Evolutionary conservation across 2,797 vertebrate species (phyloP).

Genomic region (Glyptemys insculpta): DNA sequence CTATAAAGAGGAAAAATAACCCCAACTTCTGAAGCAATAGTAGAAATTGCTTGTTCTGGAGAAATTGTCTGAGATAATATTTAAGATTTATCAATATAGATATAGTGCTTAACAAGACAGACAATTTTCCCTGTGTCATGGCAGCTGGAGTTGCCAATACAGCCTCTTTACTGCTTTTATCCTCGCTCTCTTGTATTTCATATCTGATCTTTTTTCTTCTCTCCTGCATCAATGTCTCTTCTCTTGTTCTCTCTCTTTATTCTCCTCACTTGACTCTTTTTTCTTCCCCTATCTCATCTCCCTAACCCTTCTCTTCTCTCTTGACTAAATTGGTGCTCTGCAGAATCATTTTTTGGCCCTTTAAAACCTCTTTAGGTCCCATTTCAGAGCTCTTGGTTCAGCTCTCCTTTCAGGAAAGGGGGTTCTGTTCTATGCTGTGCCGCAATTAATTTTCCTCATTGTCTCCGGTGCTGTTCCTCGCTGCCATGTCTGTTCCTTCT

Average conservation of each 20-base stretch:
- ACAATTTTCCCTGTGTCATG: background rate
- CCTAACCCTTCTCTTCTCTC: background rate
- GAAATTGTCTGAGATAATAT: accelerated
- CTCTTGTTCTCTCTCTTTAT: background rate
- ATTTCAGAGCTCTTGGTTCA: background rate
- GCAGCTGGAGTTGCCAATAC: accelerated
- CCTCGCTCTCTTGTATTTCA: background rate
- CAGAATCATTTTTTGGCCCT: background rate
- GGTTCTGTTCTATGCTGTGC: background rate
- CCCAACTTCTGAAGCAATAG: background rate
- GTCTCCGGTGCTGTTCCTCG: background rate
- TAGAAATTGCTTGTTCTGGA: background rate
- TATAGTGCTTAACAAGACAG: accelerated
- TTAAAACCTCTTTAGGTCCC: background rate
- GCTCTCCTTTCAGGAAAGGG: background rate
- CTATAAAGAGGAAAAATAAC: accelerated
- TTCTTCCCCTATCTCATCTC: background rate
- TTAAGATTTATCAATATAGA: accelerated
- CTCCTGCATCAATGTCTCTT: background rate
- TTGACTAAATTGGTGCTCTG: background rate
- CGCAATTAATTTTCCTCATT: background rate
- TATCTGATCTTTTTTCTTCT: background rate
- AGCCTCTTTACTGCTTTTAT: background rate
- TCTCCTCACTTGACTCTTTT: background rate
- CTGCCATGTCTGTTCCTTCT: background rate